Percentiles rank a stretch among this genome's conserved stretches.
Evolutionary conservation across 1,140 invertebrate genomes (phyloP).

Genomic region (Orius insidiosus): DNA sequence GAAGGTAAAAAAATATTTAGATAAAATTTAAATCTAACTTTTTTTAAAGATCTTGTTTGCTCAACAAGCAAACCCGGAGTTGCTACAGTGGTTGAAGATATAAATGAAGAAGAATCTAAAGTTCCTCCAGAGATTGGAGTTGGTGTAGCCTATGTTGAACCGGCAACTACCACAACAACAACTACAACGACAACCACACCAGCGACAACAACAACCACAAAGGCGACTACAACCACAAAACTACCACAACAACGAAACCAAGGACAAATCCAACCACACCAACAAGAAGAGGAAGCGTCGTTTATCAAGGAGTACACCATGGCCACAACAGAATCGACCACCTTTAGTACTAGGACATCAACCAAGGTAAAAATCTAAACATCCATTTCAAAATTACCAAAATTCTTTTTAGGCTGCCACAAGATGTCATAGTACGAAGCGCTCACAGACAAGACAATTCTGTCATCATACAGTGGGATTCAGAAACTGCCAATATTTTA

Average conservation of each 20-base stretch:
- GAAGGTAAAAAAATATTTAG: conserved; percentile 31
- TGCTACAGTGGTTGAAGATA: conserved; percentile 31
- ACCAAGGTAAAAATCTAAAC: conserved; percentile 13
- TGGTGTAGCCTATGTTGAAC: conserved; percentile 22
- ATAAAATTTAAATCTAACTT: conserved; percentile 2
- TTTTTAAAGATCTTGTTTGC: conserved; percentile 28
- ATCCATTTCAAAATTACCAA: not conserved
- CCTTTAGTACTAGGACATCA: conserved; percentile 53
- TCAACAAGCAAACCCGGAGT: conserved; percentile 29
- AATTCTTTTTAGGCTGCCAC: conserved; percentile 5
- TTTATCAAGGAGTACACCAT: conserved; percentile 17
- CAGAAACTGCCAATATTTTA: conserved; percentile 61
- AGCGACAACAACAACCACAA: conserved; percentile 10
- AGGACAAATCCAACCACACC: conserved; percentile 12
- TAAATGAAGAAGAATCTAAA: conserved; percentile 25
- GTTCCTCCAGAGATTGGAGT: conserved; percentile 18
- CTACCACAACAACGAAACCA: conserved; percentile 24
- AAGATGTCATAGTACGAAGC: conserved; percentile 67
- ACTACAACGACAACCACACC: conserved; percentile 22
- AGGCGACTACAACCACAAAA: conserved; percentile 21
- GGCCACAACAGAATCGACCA: conserved; percentile 31
- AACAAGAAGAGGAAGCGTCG: conserved; percentile 14
- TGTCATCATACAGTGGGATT: conserved; percentile 82
- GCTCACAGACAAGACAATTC: conserved; percentile 71
- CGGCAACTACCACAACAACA: conserved; percentile 19